Evolutionary conservation across 2,888 invertebrate species (phyloP), one percentile per base, ranked within the genome.

Genomic region (Acleris laterana): DNA sequence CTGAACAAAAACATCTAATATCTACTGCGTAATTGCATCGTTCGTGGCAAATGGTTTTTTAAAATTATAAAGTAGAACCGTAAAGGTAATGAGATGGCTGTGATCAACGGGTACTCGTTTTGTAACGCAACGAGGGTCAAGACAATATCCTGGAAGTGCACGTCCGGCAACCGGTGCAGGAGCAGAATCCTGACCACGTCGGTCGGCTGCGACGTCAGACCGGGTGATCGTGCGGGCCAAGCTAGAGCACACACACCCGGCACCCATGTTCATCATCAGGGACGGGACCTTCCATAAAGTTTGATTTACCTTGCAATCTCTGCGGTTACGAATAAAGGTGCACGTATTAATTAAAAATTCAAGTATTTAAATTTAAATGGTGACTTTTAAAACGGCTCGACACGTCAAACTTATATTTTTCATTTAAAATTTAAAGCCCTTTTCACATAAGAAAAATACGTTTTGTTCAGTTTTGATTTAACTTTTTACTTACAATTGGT

Each of bases 41-140:
- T 46, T 46, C 5, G n/a, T 1, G 46, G 2, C n/a, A 46, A 46
- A 17, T n/a, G 1, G 6, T n/a, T n/a, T 46, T n/a, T n/a, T n/a
- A n/a, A n/a, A n/a, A n/a, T n/a, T n/a, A n/a, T n/a, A n/a, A n/a
- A n/a, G n/a, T n/a, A n/a, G 11, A 76, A 69, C 53, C 19, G 22
- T 6, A 25, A 28, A n/a, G 72, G 72, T 5, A 74, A 63, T 16
- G 20, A 44, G n/a, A n/a, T 68, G 28, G 71, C 63, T 1, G 7
- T 71, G 7, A 28, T 74, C 0, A 48, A 70, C 9, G 70, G 69
- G 1, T 70, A 68, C 44, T 67, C 73, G 1, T 74, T 70, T 56
- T 72, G 71, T 62, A 55, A 60, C 7, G 63, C 49, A 3, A 32
- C 28, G 13, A 32, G 17, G 17, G 25, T 28, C 9, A 48, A 46